A percentile compares a stretch with the other conserved stretches of the same genome.
Evolutionary conservation across 2,888 invertebrate species (phyloP).

Genomic region (Ommatoiulus sabulosus): DNA sequence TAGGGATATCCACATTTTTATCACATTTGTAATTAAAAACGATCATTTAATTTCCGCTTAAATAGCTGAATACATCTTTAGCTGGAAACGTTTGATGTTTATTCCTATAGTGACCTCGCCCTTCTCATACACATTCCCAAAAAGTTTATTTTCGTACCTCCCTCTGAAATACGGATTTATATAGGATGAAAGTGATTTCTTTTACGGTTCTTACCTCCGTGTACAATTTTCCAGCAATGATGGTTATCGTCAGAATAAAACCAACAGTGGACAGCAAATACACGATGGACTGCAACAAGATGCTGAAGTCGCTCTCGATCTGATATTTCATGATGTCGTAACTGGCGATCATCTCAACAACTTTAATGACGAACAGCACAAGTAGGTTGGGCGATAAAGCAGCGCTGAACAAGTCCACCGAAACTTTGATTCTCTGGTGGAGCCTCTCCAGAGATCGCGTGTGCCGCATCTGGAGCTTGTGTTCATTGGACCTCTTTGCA

Average conservation of each 20-base stretch:
- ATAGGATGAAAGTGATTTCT: too few relatives aligned
- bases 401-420: neutral
- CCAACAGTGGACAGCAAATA: neutral
- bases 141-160: too few relatives aligned
- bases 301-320: neutral
- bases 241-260: neutral
- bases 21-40: too few relatives aligned
- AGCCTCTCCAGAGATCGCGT: neutral
- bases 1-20: too few relatives aligned
- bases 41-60: too few relatives aligned
- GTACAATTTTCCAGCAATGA: neutral
- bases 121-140: too few relatives aligned
- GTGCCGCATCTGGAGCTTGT: neutral
- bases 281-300: neutral
- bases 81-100: too few relatives aligned
- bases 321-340: neutral
- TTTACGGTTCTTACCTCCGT: slow-evolving; percentile 5
- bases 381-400: neutral
- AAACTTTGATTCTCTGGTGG: neutral
- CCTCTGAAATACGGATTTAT: too few relatives aligned
- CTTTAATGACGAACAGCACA: neutral
- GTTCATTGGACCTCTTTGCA: neutral
- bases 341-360: neutral
- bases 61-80: too few relatives aligned
- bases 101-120: too few relatives aligned